Evolutionary conservation across 2,888 invertebrate genomes (phyloP).

Genomic region (Venustoraphidia nigricollis): DNA sequence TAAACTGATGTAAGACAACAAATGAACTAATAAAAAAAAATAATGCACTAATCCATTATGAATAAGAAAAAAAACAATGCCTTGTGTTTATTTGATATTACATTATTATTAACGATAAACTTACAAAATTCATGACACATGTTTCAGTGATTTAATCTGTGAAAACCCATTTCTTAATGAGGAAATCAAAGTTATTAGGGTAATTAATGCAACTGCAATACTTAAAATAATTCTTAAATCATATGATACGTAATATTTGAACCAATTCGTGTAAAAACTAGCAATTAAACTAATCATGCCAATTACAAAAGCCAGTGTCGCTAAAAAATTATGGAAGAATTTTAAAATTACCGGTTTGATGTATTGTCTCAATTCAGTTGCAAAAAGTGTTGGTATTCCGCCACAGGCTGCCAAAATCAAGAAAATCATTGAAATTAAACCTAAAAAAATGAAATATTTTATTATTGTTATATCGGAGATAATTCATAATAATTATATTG

Average conservation of each 20-base stretch:
- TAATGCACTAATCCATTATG: too few species aligned
- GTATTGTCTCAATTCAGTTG: constrained; percentile 31
- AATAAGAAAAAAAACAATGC: too few species aligned
- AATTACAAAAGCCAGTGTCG: constrained; percentile 31
- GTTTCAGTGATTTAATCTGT: not conserved
- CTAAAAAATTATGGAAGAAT: constrained; percentile 35
- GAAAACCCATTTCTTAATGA: not conserved
- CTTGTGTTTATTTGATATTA: too few species aligned
- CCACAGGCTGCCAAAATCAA: constrained; percentile 29
- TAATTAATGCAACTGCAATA: not conserved
- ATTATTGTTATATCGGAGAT: not conserved
- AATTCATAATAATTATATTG: too few species aligned
- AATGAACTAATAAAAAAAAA: too few species aligned
- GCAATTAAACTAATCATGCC: constrained; percentile 29
- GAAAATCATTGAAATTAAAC: constrained; percentile 33
- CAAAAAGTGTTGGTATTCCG: constrained; percentile 35
- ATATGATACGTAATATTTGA: not conserved
- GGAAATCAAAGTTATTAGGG: not conserved
- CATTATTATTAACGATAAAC: too few species aligned
- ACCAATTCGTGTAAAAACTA: constrained; percentile 10
- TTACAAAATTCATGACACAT: not conserved
- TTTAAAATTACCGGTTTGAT: constrained; percentile 33
- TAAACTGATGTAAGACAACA: too few species aligned
- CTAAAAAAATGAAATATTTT: constrained; percentile 16
- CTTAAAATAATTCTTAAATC: too few species aligned